Evolutionary conservation across 1,140 invertebrate species (phyloP), one percentile per base, ranked within the genome.

Genomic region (Homarus americanus): DNA sequence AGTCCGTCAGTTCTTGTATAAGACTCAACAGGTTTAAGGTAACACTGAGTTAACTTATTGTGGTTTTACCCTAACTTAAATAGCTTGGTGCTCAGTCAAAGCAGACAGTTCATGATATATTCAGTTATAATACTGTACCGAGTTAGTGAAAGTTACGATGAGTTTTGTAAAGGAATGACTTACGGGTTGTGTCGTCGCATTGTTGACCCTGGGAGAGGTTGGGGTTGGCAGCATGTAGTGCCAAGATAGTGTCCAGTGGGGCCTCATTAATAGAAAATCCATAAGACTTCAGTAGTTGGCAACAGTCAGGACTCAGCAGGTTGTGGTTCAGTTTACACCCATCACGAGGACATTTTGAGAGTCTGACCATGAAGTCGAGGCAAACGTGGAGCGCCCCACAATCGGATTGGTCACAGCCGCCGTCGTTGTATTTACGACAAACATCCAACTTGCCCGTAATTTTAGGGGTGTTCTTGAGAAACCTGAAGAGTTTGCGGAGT

Each of bases 301-400:
- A 66, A 40, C 80, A 76, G 20, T 38, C 49, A 38, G 69, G 44
- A 34, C 69, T 49, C 38, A 66, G 66, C 10, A 83, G 41, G 36
- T 90, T 32, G n/a, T 90, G 88, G 80, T 90, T 90, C n/a, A 90
- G 88, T 24, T 66, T 41, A 63, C 88, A 90, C 24, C 53, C 69
- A 24, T 44, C 24, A 28, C 32, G 10, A 24, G 80, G 20, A 44
- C 88, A 90, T 15, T 32, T 75, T 63, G 69, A 40, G 10, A 66
- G 58, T 20, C 82, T 24, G 9, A 58, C n/a, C 24, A 90, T 34
- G 32, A 76, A 84, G 53, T 53, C 84, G 4, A 90, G 41, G 20
- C 88, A 90, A 5, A 90, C 82, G 66, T 90, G 88, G 7, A 90
- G 82, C 7, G n/a, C 44, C 17, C 38, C n/a, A 76, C 88, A 90